Conservation (phyloP, 2,113 vertebrate species). For the Sphyrna mokarran region DNA sequence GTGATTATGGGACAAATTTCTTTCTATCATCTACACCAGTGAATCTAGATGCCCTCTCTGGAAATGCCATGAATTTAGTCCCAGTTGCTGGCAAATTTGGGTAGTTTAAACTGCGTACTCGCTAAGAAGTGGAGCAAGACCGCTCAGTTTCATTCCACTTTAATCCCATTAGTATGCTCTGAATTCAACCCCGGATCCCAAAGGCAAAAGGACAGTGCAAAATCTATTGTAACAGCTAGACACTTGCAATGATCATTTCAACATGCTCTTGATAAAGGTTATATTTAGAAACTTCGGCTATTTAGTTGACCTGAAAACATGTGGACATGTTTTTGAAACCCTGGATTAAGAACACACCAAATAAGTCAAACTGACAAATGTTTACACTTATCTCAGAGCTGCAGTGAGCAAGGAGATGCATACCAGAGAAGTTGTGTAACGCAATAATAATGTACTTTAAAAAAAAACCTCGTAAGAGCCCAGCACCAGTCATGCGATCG, state of each 20-base stretch:
- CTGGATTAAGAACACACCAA: slow-evolving; percentile 33
- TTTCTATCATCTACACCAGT: background rate
- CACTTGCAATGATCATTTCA: slow-evolving; percentile 1
- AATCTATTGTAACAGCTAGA: background rate
- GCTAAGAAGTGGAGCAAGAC: slow-evolving; percentile 10
- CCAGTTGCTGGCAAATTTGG: background rate
- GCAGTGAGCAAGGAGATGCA: slow-evolving; percentile 29
- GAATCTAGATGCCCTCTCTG: background rate
- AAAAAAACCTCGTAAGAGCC: background rate
- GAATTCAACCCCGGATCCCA: background rate
- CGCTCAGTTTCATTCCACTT: slow-evolving; percentile 8
- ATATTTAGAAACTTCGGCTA: slow-evolving; percentile 25
- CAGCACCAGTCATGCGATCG: slow-evolving; percentile 21
- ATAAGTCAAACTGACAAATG: slow-evolving; percentile 35
- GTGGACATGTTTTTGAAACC: slow-evolving; percentile 18
- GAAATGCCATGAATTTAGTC: background rate
- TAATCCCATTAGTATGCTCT: slow-evolving; percentile 11
- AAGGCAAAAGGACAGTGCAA: background rate
- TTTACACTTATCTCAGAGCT: slow-evolving; percentile 22
- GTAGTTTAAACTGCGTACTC: background rate
- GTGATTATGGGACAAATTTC: background rate
- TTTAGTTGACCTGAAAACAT: slow-evolving; percentile 24
- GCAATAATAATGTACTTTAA: slow-evolving; percentile 20
- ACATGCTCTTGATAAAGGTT: slow-evolving; percentile 24
- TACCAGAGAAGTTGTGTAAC: slow-evolving; percentile 32